Conservation (phyloP, 2,888 invertebrate species). For the Hoplodrina ambigua region DNA sequence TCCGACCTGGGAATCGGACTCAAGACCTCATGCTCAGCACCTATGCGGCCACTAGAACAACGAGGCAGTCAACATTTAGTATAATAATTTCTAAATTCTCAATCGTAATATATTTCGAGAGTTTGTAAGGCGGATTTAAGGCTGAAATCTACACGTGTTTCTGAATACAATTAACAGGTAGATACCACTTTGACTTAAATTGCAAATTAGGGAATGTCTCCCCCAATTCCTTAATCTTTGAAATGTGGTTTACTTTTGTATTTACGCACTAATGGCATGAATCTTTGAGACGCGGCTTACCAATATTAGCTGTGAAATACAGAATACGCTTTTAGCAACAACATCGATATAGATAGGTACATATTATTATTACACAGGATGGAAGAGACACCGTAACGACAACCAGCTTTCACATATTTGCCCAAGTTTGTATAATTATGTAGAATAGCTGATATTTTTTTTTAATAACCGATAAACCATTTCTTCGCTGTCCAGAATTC, state of each 20-base stretch:
- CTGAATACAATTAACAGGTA: constrained; percentile 6
- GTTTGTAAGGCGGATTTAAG: background rate
- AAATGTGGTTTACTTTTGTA: constrained; percentile 32
- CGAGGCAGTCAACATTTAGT: too few relatives aligned
- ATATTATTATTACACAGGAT: background rate
- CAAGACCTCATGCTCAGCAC: too few relatives aligned
- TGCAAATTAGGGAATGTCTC: constrained; percentile 33
- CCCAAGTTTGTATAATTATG: too few relatives aligned
- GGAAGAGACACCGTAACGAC: too few relatives aligned
- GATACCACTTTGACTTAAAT: constrained; percentile 26
- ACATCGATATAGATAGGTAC: background rate
- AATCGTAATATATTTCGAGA: background rate
- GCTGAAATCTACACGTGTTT: background rate
- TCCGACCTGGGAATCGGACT: too few relatives aligned
- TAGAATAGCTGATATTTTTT: too few relatives aligned
- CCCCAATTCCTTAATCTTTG: constrained; percentile 24
- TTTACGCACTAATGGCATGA: constrained; percentile 39
- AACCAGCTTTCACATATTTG: too few relatives aligned
- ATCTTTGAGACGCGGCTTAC: constrained; percentile 31
- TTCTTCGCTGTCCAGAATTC: too few relatives aligned
- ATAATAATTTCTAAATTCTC: background rate
- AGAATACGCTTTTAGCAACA: constrained; percentile 20
- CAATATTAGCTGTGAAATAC: constrained; percentile 33
- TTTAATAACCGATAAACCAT: too few relatives aligned
- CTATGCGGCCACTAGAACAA: too few relatives aligned